Conservation (phyloP, 1,140 invertebrate species). For the Melipona quadrifasciata region DNA sequence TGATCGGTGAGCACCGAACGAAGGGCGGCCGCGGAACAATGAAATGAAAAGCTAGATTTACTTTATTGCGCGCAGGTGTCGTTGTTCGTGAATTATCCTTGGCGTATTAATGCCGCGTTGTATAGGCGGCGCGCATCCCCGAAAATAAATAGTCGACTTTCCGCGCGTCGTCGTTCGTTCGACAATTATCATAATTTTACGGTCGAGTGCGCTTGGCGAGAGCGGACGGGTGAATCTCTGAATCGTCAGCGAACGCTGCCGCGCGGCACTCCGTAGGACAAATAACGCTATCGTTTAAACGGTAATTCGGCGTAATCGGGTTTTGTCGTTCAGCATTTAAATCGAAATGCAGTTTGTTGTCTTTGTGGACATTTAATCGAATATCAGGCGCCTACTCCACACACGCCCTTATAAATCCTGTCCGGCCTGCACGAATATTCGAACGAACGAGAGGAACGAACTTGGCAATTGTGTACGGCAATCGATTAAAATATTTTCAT, state of each 20-base stretch:
- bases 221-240: background rate
- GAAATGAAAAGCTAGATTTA: conserved; percentile 68
- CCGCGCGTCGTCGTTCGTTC: background rate
- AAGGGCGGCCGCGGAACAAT: conserved; percentile 53
- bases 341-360: conserved; percentile 48
- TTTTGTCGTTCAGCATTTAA: conserved; percentile 43
- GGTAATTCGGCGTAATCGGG: conserved; percentile 29
- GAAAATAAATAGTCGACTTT: conserved; percentile 59
- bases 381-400: conserved; percentile 12
- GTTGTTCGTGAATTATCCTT: conserved; percentile 57
- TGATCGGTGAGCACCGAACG: conserved; percentile 44
- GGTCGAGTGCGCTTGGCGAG: conserved; percentile 18
- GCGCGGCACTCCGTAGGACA: background rate
- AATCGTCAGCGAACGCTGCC: background rate
- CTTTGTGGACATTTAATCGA: conserved; percentile 43
- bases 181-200: conserved; percentile 56
- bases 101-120: conserved; percentile 54
- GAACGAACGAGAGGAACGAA: conserved; percentile 11
- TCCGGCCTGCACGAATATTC: conserved; percentile 33
- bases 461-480: conserved; percentile 41
- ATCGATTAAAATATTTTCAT: conserved; percentile 70
- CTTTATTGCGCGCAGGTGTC: conserved; percentile 69
- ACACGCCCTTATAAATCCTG: conserved; percentile 28
- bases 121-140: conserved; percentile 11
- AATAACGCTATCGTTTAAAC: conserved; percentile 22